Conservation (phyloP, 2,888 invertebrate species). For the Petrophora chlorosata region DNA sequence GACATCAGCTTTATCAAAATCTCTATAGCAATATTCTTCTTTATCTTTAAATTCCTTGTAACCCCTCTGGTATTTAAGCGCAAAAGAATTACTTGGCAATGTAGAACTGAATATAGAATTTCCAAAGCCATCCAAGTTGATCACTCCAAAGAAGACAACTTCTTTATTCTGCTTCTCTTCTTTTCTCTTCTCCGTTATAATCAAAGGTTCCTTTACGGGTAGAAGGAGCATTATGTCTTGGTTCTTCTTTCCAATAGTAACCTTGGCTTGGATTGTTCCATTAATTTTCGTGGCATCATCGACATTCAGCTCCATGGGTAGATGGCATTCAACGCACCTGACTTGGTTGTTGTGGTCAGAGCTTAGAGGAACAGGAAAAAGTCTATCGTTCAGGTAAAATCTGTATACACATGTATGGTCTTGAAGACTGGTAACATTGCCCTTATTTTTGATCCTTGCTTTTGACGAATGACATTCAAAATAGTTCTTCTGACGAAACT, state of each 20-base stretch:
- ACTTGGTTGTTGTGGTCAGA: slow-evolving; percentile 70
- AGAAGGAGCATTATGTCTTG: slow-evolving; percentile 66
- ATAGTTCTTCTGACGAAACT: slow-evolving; percentile 83
- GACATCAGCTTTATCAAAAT: slow-evolving; percentile 52
- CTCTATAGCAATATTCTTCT: slow-evolving; percentile 51
- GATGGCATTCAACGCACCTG: slow-evolving; percentile 77
- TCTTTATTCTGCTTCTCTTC: slow-evolving; percentile 44
- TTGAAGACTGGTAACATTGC: slow-evolving; percentile 48
- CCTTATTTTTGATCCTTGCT: slow-evolving; percentile 54
- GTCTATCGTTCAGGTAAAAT: slow-evolving; percentile 81
- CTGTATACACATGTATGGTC: slow-evolving; percentile 81
- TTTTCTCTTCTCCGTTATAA: slow-evolving; percentile 61
- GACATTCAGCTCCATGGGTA: slow-evolving; percentile 58
- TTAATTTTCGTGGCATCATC: slow-evolving; percentile 47
- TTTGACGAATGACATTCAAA: slow-evolving; percentile 85
- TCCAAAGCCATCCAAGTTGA: slow-evolving; percentile 60
- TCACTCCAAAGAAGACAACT: slow-evolving; percentile 67
- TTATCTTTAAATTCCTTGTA: slow-evolving; percentile 50
- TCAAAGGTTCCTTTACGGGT: slow-evolving; percentile 65
- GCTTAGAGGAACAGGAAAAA: slow-evolving; percentile 80
- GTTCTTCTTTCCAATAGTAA: slow-evolving; percentile 53
- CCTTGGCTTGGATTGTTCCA: slow-evolving; percentile 75
- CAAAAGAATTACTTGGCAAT: slow-evolving; percentile 63
- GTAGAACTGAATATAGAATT: slow-evolving; percentile 61
- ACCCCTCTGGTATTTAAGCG: slow-evolving; percentile 73